Base-by-base conservation (phyloP, 2,797 vertebrate genomes). In the Neopelma chrysocephalum region DNA sequence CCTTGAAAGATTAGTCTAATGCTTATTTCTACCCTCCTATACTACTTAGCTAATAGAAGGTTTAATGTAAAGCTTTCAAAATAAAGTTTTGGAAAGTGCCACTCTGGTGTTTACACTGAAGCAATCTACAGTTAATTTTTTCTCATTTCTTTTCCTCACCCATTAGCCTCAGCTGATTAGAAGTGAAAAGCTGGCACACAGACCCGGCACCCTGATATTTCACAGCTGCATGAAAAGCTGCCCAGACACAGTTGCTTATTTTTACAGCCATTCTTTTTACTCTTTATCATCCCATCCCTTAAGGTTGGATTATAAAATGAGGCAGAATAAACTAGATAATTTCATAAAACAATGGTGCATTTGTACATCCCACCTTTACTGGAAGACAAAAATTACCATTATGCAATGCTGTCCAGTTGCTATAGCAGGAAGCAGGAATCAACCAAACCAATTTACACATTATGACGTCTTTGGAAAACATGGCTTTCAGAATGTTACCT, bases 221-320 rank as follows among this genome's bases (percentile, higher is more conserved):
- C 84, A 88, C 82, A 96, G 70, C 51, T 80, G 70, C 15, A 3
- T 45, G 64, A 34, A 90, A 70, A 93, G 57, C 60, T 72, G n/a
- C 40, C 58, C 51, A 79, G 53, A 91, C 53, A 91, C 72, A 96
- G 84, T 71, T 87, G 80, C 71, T 87, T 87, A 91, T 88, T 80
- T 93, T 93, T 56, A 86, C 7, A 87, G 34, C 45, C 82, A 71
- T 94, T 70, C 40, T 43, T 93, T 90, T 90, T 29, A 70, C 14
- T 80, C 25, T 68, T 88, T 87, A 87, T 82, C 40, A 87, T 80
- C 84, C 42, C 22, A 77, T n/a, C 13, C 29, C 31, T 89, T 82
- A 82, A 68, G 10, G 50, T 6, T 40, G 42, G 21, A 65, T 83
- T 43, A 72, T 78, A 94, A 72, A 94, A 89, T 57, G 25, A 92